Percentiles rank a stretch among this genome's conserved stretches.
Conservation (phyloP, 2,888 invertebrate species). For the Brachyptera risi region DNA sequence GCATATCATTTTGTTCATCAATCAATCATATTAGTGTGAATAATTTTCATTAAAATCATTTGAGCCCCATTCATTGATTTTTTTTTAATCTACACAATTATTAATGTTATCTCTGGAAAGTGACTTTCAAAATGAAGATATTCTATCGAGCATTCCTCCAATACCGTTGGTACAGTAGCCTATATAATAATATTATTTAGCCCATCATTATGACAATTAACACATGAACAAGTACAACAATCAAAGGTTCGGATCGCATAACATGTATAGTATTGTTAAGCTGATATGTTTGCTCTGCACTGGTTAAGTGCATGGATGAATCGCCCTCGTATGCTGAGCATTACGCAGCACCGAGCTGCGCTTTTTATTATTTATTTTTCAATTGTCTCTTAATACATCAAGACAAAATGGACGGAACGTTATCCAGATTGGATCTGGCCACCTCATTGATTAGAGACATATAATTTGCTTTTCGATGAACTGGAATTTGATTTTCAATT, state of each 20-base stretch:
- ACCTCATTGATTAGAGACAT: too few relatives aligned
- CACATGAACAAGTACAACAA: constrained; percentile 42
- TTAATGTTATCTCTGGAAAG: not conserved
- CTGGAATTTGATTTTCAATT: too few relatives aligned
- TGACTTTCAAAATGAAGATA: constrained; percentile 9
- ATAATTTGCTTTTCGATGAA: too few relatives aligned
- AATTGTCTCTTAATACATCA: constrained; percentile 41
- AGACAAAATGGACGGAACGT: constrained; percentile 48
- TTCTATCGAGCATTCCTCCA: not conserved
- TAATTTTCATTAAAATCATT: too few relatives aligned
- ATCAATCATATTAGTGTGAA: too few relatives aligned
- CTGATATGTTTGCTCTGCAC: constrained; percentile 61
- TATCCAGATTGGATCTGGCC: too few relatives aligned
- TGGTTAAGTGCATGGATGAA: constrained; percentile 53
- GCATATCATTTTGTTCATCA: too few relatives aligned
- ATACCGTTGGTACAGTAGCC: not conserved
- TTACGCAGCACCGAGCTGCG: constrained; percentile 43
- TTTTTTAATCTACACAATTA: not conserved
- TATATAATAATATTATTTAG: constrained; percentile 3
- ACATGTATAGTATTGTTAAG: constrained; percentile 49
- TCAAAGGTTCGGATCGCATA: constrained; percentile 49
- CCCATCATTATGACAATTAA: constrained; percentile 15
- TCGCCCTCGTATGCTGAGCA: constrained; percentile 38
- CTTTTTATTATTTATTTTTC: constrained; percentile 25
- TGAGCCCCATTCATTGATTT: constrained; percentile 3